These are phyloP conservation scores for Clunio marinus DNA, from an alignment of 2,888 invertebrate species.

Conservation along the genomic window DNA sequence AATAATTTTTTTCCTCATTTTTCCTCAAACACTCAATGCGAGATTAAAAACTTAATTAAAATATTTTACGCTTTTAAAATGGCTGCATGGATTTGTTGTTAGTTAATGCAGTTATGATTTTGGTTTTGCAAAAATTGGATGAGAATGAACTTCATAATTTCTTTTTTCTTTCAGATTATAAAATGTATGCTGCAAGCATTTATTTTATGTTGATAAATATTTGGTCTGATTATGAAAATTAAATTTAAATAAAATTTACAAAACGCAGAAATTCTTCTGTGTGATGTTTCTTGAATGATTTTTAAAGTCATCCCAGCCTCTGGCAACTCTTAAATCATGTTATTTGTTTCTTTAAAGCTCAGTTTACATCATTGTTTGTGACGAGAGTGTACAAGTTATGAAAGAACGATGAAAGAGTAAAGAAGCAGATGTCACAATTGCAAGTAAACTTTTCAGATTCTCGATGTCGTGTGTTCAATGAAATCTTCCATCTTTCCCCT, in stretches of 20 bases:
- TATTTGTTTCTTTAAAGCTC: slow-evolving; percentile 35
- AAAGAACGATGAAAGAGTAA: too few relatives aligned
- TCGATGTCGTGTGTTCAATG: neutral
- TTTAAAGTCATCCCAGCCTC: too few relatives aligned
- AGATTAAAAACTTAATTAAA: slow-evolving; percentile 34
- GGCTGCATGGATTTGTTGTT: neutral
- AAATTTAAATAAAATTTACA: too few relatives aligned
- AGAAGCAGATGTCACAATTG: slow-evolving; percentile 16
- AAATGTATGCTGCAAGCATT: too few relatives aligned
- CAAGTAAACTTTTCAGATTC: neutral
- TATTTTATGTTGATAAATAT: too few relatives aligned
- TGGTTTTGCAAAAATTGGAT: too few relatives aligned
- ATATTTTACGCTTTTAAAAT: slow-evolving; percentile 4
- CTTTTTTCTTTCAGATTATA: neutral
- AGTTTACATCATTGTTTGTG: slow-evolving; percentile 33
- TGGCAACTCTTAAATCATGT: slow-evolving; percentile 27
- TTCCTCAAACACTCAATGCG: neutral
- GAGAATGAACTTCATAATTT: too few relatives aligned
- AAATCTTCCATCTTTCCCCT: neutral
- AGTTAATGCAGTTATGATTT: neutral
- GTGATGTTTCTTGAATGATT: too few relatives aligned
- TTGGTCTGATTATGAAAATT: too few relatives aligned
- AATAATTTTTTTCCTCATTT: neutral
- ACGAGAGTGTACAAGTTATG: neutral
- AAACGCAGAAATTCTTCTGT: too few relatives aligned